Evolutionary conservation across 1,140 invertebrate species (phyloP).

Genomic region (Liolophura sinensis): DNA sequence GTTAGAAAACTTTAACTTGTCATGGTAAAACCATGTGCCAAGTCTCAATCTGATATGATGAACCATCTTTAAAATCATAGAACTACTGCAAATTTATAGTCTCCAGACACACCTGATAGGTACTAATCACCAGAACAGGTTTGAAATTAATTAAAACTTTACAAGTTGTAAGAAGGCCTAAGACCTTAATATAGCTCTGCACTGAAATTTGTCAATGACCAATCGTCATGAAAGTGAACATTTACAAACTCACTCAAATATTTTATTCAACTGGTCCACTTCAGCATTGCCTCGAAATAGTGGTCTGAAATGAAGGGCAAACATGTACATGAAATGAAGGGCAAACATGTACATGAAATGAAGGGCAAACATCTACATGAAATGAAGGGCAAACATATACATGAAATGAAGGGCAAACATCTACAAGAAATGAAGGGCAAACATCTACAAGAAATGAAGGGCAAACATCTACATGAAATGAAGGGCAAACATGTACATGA

Average conservation of each 20-base stretch:
- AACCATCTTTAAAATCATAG: no score
- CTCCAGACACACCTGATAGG: no score
- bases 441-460: not conserved
- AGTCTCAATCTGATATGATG: no score
- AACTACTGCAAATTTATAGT: no score
- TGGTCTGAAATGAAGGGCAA: slow-evolving; percentile 54
- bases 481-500: not conserved
- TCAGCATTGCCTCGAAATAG: slow-evolving; percentile 59
- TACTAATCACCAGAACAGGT: no score
- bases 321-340: not conserved
- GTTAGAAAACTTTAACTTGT: no score
- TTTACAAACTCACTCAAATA: slow-evolving; percentile 73
- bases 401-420: not conserved
- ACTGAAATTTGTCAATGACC: no score
- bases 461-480: not conserved
- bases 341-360: not conserved
- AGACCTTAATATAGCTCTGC: no score
- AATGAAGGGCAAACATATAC: not conserved
- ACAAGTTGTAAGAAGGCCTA: no score
- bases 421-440: not conserved
- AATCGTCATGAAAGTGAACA: no score
- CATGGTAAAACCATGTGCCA: no score
- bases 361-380: not conserved
- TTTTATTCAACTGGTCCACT: slow-evolving; percentile 57
- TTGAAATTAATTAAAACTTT: no score